Conservation (phyloP, 2,797 vertebrate genomes). For the Lagorchestes hirsutus region DNA sequence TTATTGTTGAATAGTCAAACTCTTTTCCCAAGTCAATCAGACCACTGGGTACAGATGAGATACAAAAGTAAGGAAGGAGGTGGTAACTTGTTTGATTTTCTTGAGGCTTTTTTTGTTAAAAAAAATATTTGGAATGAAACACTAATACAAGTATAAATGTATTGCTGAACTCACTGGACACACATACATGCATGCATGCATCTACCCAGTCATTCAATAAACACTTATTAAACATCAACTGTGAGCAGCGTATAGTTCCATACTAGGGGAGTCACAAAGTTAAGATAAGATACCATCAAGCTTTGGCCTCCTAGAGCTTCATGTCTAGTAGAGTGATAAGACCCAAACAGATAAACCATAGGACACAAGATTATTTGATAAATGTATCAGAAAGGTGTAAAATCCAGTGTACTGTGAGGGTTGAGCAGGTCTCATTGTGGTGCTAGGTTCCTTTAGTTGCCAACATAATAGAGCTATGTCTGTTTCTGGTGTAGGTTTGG, state of each 20-base stretch:
- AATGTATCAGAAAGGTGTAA: not conserved
- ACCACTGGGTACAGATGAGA: not conserved
- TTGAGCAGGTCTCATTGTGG: constrained; percentile 46
- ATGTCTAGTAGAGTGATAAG: not conserved
- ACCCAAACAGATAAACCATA: not conserved
- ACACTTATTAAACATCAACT: not conserved
- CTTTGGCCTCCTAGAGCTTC: not conserved
- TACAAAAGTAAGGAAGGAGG: not conserved
- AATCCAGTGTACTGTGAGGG: not conserved
- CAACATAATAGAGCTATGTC: not conserved
- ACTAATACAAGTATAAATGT: not conserved
- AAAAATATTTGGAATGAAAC: not conserved
- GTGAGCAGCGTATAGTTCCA: not conserved
- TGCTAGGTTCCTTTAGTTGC: constrained; percentile 45
- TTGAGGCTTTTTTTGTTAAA: not conserved
- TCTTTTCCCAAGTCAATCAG: not conserved
- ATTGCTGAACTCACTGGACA: not conserved
- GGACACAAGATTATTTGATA: not conserved
- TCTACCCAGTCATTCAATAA: not conserved
- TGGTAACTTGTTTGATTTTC: not conserved
- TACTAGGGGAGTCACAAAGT: not conserved
- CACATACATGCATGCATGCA: not conserved
- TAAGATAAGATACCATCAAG: not conserved
- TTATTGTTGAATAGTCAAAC: not conserved
- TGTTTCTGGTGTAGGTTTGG: constrained; percentile 19